These are phyloP conservation scores for Hippotragus niger DNA, from an alignment of 2,113 vertebrate species.

Conservation along the genomic window DNA sequence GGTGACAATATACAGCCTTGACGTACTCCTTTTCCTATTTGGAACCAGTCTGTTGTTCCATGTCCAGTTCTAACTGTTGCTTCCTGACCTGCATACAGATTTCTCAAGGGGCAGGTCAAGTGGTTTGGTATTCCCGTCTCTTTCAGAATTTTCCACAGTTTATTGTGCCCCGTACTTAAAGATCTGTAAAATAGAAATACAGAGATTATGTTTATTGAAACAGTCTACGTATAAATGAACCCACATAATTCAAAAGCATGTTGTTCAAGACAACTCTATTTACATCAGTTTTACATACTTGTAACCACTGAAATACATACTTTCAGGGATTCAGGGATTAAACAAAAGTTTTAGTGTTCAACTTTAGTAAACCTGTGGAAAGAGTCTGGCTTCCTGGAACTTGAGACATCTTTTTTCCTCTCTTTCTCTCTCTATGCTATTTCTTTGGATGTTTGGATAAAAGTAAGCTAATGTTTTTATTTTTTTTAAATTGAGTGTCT, in stretches of 20 bases:
- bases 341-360: not conserved
- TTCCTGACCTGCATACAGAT: not conserved
- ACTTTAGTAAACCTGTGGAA: not conserved
- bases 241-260: not conserved
- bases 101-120: not conserved
- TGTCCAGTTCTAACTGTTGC: not conserved
- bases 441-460: not conserved
- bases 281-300: not conserved
- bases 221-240: not conserved
- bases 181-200: not conserved
- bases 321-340: not conserved
- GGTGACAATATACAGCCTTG: not conserved
- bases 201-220: not conserved
- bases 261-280: not conserved
- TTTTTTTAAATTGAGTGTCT: not conserved
- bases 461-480: not conserved
- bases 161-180: not conserved
- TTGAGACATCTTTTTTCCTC: not conserved
- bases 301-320: not conserved
- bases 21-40: not conserved
- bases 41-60: not conserved
- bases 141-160: not conserved
- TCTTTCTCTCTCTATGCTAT: not conserved
- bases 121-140: not conserved
- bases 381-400: not conserved